Percentiles rank a stretch among this genome's conserved stretches.
Conservation (phyloP, 1,140 invertebrate species). For the Adelges cooleyi region DNA sequence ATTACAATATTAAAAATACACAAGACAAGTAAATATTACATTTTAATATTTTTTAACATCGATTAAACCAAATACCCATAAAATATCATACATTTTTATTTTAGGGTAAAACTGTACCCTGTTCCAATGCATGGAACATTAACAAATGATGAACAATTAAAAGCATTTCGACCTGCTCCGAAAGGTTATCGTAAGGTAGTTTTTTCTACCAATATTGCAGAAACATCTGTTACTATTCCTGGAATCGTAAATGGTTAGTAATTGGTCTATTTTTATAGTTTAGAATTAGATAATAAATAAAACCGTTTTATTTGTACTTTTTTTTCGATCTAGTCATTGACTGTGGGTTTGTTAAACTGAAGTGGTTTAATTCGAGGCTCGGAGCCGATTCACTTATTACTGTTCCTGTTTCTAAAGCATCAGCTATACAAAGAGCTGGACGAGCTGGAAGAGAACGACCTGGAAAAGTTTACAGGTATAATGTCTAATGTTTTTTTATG, state of each 20-base stretch:
- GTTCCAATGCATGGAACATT: conserved; percentile 88
- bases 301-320: neutral
- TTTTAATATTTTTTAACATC: conserved; percentile 5
- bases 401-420: conserved; percentile 76
- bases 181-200: conserved; percentile 77
- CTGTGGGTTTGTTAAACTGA: conserved; percentile 92
- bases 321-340: conserved; percentile 77
- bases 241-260: conserved; percentile 85
- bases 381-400: conserved; percentile 75
- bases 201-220: conserved; percentile 85
- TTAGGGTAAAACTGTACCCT: conserved; percentile 57
- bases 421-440: conserved; percentile 83
- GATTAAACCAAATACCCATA: conserved; percentile 22
- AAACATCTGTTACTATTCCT: conserved; percentile 85
- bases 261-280: conserved; percentile 31
- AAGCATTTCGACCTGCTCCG: conserved; percentile 70
- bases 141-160: conserved; percentile 69
- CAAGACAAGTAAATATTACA: conserved; percentile 37
- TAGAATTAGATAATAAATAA: no score
- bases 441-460: conserved; percentile 72
- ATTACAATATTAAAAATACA: conserved; percentile 48
- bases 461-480: conserved; percentile 68
- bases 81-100: conserved; percentile 31
- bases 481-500: neutral
- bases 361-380: conserved; percentile 74